phyloP scores from a whole-genome alignment of 2,888 invertebrate species.

The Dynastes tityus region DNA sequence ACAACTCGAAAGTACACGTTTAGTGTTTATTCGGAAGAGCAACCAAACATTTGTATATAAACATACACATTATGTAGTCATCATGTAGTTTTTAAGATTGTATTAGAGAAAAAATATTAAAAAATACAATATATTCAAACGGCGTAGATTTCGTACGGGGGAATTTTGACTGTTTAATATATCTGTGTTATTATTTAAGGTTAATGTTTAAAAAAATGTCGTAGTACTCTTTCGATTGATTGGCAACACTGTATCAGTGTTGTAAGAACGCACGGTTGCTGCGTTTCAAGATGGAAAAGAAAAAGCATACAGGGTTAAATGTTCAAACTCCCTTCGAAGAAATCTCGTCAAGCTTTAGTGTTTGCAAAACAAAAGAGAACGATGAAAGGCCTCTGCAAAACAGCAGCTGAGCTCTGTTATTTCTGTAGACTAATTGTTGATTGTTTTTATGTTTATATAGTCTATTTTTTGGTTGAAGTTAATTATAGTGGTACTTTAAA shows the following conservation, averaged over 20 bases:
- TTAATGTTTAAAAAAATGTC: constrained; percentile 24
- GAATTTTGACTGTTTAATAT: constrained; percentile 43
- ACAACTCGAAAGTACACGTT: constrained; percentile 51
- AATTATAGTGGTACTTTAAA: constrained; percentile 64
- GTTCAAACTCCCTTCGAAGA: constrained; percentile 38
- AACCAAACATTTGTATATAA: constrained; percentile 71
- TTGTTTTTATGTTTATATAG: constrained; percentile 72
- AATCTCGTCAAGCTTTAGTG: constrained; percentile 55
- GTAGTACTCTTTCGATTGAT: constrained; percentile 10
- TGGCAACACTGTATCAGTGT: constrained; percentile 52
- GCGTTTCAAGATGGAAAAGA: constrained; percentile 5
- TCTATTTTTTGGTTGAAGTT: constrained; percentile 71
- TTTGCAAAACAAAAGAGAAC: constrained; percentile 55
- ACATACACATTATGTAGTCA: constrained; percentile 69
- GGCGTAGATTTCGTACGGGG: constrained; percentile 46
- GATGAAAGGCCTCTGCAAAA: constrained; percentile 56
- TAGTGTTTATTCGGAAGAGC: constrained; percentile 66
- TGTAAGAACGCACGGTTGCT: constrained; percentile 32
- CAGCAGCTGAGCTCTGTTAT: constrained; percentile 67
- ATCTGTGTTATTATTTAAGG: constrained; percentile 37
- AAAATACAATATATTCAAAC: constrained; percentile 54
- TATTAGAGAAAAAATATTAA: constrained; percentile 61
- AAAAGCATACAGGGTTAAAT: constrained; percentile 20
- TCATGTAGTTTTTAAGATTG: constrained; percentile 69
- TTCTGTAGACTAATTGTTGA: constrained; percentile 70